Percentiles rank a stretch among this genome's conserved stretches.
Evolutionary conservation across 2,797 vertebrate species (phyloP).

Genomic region (Squalus acanthias): DNA sequence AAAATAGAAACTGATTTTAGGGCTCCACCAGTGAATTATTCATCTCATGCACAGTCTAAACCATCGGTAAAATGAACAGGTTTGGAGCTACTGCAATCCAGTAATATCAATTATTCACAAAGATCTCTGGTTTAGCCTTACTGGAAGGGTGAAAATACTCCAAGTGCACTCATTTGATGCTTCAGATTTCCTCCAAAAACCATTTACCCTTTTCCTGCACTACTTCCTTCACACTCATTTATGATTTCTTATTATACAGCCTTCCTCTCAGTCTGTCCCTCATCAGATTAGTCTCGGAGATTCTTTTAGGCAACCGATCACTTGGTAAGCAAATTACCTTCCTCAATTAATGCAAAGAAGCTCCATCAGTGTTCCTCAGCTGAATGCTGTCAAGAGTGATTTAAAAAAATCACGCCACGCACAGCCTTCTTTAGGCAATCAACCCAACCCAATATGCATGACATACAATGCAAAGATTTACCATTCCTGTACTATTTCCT

Average conservation of each 20-base stretch:
- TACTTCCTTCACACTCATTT: not conserved
- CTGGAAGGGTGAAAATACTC: not conserved
- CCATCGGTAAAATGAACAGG: not conserved
- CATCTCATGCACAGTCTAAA: not conserved
- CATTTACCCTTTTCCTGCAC: not conserved
- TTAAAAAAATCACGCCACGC: not conserved
- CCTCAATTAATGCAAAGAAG: not conserved
- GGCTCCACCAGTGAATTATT: not conserved
- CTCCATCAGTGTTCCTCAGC: not conserved
- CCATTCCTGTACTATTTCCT: not conserved
- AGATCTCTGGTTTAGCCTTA: not conserved
- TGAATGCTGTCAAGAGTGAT: not conserved
- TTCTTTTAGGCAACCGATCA: not conserved
- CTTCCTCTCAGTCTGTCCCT: not conserved
- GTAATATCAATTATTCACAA: not conserved
- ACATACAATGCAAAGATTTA: not conserved
- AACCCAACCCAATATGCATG: not conserved
- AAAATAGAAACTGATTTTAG: not conserved
- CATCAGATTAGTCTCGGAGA: not conserved
- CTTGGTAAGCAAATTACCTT: not conserved
- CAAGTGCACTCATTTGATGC: not conserved
- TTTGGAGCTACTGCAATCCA: not conserved
- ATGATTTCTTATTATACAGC: not conserved
- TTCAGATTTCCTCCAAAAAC: not conserved
- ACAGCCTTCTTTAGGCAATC: not conserved